A percentile compares a stretch with the other conserved stretches of the same genome.
phyloP scores from a whole-genome alignment of 2,888 invertebrate genomes.

The Ischnus inquisitorius region DNA sequence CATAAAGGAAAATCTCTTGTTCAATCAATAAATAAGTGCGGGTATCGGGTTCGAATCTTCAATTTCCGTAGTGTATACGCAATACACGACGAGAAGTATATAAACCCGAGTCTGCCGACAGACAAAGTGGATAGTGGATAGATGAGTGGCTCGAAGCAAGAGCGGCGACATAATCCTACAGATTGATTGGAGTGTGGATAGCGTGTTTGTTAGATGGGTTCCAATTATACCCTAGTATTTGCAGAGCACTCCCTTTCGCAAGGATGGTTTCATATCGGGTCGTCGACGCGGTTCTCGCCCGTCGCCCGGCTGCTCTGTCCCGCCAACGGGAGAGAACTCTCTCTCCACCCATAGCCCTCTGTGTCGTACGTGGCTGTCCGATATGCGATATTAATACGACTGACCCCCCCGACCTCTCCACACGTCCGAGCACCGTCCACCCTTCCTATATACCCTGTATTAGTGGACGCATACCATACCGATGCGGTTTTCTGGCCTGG shows the following conservation, averaged over 20 bases:
- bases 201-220: slow-evolving; percentile 83
- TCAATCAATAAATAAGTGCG: not conserved
- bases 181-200: slow-evolving; percentile 82
- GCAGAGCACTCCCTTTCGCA: slow-evolving; percentile 83
- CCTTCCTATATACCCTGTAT: slow-evolving; percentile 37
- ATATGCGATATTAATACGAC: slow-evolving; percentile 84
- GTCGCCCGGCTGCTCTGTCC: slow-evolving; percentile 54
- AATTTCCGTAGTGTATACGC: slow-evolving; percentile 5
- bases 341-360: slow-evolving; percentile 25
- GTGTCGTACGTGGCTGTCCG: slow-evolving; percentile 78
- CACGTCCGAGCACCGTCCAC: slow-evolving; percentile 36
- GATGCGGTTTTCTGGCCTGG: slow-evolving; percentile 23
- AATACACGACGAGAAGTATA: not conserved
- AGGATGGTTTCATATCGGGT: slow-evolving; percentile 82
- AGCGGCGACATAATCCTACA: slow-evolving; percentile 75
- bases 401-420: slow-evolving; percentile 77
- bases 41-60: not conserved
- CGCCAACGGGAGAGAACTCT: slow-evolving; percentile 12
- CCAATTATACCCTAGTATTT: slow-evolving; percentile 84
- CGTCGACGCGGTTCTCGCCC: slow-evolving; percentile 64
- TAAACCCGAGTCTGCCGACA: slow-evolving; percentile 35
- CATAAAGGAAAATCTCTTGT: not conserved
- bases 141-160: slow-evolving; percentile 43
- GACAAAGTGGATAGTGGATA: slow-evolving; percentile 47
- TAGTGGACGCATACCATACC: slow-evolving; percentile 10